Evolutionary conservation across 2,113 vertebrate genomes (phyloP).

Genomic region (Lontra canadensis): DNA sequence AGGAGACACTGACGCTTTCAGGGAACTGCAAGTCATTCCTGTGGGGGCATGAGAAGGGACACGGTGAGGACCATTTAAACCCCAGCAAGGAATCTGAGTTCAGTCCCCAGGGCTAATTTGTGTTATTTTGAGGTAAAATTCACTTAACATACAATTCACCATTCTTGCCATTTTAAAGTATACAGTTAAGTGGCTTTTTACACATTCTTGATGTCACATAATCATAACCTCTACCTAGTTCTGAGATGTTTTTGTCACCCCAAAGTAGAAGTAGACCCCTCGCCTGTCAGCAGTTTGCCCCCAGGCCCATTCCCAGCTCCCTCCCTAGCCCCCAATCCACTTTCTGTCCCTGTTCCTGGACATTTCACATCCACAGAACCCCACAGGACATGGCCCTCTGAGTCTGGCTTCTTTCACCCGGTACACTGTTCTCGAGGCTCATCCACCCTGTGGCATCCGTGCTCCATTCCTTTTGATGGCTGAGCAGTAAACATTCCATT

Average conservation of each 20-base stretch:
- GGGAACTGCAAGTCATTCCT: background rate
- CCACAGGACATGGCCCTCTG: fast-evolving
- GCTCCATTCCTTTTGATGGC: background rate
- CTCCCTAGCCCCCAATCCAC: background rate
- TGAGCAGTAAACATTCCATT: no score
- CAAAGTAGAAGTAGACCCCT: no score
- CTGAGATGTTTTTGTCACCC: background rate
- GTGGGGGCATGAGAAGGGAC: background rate
- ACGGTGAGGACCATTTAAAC: background rate
- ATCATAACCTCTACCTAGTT: background rate
- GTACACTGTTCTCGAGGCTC: background rate
- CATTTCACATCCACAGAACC: background rate
- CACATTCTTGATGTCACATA: background rate
- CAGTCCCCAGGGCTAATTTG: background rate
- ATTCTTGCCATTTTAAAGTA: background rate
- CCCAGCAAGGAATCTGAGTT: background rate
- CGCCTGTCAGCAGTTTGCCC: no score
- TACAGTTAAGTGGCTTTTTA: background rate
- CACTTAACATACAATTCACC: background rate
- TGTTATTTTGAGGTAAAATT: background rate
- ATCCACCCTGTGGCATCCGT: fast-evolving
- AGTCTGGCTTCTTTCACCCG: background rate
- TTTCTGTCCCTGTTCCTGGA: no score
- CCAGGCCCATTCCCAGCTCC: no score
- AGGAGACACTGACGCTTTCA: background rate